Evolutionary conservation across 2,888 invertebrate species (phyloP), one percentile per base, ranked within the genome.

Genomic region (Latheticus oryzae): DNA sequence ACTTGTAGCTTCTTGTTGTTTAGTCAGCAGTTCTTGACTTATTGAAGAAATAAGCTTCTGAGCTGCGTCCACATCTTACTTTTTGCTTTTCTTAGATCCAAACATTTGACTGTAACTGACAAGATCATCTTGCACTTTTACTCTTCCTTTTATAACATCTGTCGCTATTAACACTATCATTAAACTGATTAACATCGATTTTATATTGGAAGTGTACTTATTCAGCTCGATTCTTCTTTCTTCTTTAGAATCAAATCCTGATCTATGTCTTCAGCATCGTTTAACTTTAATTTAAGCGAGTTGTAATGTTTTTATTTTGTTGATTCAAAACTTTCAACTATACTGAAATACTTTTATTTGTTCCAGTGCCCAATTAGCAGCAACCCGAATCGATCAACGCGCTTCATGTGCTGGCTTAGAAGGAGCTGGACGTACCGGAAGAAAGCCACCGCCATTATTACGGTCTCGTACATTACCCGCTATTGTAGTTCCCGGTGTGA

Each of bases 401-500:
- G 73, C 78, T 3, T 78, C 86, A 74, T 82, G 85, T 76, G 82
- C 83, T 64, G 83, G 82, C 51, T 69, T 81, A 66, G 81, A 83
- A 69, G 77, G 81, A 64, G 76, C 83, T 53, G 81, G 76, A 26
- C 68, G 76, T 53, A 82, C 75, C 65, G 83, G 69, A 24, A 78
- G 82, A 26, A 80, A 79, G 61, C 81, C 82, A n/a, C 81, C 83
- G 23, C 93, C 93, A 0, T 79, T 94, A 61, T 80, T 93, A 65
- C 86, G 93, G 67, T 93, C 93, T 28, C 85, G 93, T 70, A 94
- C 94, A 3, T 80, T 94, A 56, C 94, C 94, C 28, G 92, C 93
- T 62, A 94, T 94, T 74, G 88, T 94, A 33, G 90, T 90, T 28
- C 93, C 93, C 1, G 92, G 92, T 43, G 85, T 93, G 72, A 89